phyloP scores from a whole-genome alignment of 2,113 vertebrate genomes.

The Hemiprocne comata region DNA sequence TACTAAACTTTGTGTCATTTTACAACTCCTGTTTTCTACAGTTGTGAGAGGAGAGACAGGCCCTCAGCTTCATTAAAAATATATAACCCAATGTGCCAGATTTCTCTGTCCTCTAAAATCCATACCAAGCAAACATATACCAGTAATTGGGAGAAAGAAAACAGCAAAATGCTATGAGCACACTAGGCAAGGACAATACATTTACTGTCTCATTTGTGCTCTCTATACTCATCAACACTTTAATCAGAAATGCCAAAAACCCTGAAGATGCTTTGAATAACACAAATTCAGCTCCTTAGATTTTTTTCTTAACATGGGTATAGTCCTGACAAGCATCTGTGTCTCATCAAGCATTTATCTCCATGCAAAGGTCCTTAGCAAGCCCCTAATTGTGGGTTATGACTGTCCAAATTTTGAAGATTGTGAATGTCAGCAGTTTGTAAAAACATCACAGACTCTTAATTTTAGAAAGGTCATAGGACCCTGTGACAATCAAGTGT shows the following conservation, averaged over 20 bases:
- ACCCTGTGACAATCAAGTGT: constrained; percentile 18
- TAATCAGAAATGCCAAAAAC: background rate
- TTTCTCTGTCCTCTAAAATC: background rate
- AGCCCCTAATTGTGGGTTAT: constrained; percentile 48
- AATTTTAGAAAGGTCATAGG: constrained; percentile 39
- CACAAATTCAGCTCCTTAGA: background rate
- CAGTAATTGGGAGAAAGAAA: background rate
- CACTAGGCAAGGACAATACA: background rate
- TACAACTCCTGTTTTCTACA: background rate
- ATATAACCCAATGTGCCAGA: background rate
- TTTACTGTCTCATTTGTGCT: background rate
- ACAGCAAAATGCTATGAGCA: background rate
- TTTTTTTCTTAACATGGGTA: background rate
- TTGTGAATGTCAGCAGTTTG: constrained; percentile 47
- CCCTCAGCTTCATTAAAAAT: background rate
- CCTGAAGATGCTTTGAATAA: background rate
- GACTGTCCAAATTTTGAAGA: constrained; percentile 48
- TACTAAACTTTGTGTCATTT: background rate
- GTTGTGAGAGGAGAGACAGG: background rate
- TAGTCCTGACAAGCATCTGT: constrained; percentile 46
- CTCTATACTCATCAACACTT: background rate
- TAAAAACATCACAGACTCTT: constrained; percentile 23
- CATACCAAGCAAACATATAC: rapidly evolving
- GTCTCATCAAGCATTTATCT: constrained; percentile 55
- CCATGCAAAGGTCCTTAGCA: constrained; percentile 21